Percentiles rank a stretch among this genome's conserved stretches.
These are phyloP conservation scores for Willisornis vidua DNA, from an alignment of 2,113 vertebrate genomes.

Conservation along the genomic window DNA sequence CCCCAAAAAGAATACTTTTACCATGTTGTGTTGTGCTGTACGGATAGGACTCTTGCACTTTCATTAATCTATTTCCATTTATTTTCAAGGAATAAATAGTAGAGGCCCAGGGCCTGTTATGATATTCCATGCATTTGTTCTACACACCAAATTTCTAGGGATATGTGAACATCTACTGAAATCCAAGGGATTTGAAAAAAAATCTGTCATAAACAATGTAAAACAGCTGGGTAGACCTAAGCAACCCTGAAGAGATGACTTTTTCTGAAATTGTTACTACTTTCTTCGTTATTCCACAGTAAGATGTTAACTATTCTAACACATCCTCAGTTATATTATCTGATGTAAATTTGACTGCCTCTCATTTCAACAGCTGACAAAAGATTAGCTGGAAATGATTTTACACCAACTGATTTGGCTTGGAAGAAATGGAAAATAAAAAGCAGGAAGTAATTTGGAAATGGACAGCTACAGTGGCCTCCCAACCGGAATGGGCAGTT, in stretches of 20 bases:
- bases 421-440: neutral
- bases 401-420: neutral
- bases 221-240: neutral
- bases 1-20: fast-evolving
- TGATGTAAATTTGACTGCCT: neutral
- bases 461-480: neutral
- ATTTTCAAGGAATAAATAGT: neutral
- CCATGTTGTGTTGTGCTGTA: neutral
- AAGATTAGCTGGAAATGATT: neutral
- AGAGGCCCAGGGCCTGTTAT: fast-evolving
- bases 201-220: neutral
- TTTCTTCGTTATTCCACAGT: neutral
- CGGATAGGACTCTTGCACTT: neutral
- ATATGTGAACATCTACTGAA: neutral
- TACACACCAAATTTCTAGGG: neutral
- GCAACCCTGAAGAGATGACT: neutral
- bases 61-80: neutral
- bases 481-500: neutral
- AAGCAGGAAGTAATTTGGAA: neutral
- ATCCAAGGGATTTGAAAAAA: neutral
- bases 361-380: neutral
- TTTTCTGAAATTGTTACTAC: neutral
- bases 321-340: neutral
- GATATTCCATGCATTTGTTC: neutral
- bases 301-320: neutral